Base-by-base conservation (phyloP, 2,113 vertebrate species). In the Gobio gobio region DNA sequence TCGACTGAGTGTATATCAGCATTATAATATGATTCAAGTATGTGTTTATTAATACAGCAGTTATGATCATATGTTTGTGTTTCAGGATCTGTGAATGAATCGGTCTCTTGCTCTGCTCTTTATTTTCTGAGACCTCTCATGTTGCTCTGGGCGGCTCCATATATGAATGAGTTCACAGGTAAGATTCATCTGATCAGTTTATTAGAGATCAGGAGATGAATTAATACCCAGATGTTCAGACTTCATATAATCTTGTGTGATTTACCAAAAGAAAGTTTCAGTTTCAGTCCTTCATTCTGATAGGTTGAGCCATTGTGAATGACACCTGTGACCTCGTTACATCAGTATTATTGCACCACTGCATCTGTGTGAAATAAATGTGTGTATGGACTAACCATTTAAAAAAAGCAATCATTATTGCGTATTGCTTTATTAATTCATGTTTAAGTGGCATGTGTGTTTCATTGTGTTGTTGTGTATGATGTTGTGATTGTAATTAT, bases 31-130 rank as follows among this genome's bases (percentile, higher is more conserved):
- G 0, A 49, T 14, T 47, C 10, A 49, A 4, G 36, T 5, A 40
- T 40, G 36, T 40, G 33, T 33, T 29, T 29, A 29, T 29, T 29
- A 29, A 29, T 47, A 47, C 10, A 47, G 45, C 10, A 47, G 45
- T 47, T 47, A 18, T 64, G 14, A 16, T 7, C 16, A 16, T 66
- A 13, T 66, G 59, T 13, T 8, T 36, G 20, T 58, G 75, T 77
- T 77, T 77, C 51, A 77, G 75, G 75, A n/a, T 77, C 75, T 58
- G 29, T 77, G 51, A 58, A 20, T 77, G 75, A 77, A 29, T 7
- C 29, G 49, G 51, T 77, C 18, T 40, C 26, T 36, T 77, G 75
- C 7, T 77, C 51, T 40, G 75, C 75, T 77, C 64, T 66, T 36
- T 66, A 36, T 66, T 66, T 66, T 10, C 64, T 66, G 64, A 66